Evolutionary conservation across 2,888 invertebrate genomes (phyloP).

Genomic region (Adineta ricciae): DNA sequence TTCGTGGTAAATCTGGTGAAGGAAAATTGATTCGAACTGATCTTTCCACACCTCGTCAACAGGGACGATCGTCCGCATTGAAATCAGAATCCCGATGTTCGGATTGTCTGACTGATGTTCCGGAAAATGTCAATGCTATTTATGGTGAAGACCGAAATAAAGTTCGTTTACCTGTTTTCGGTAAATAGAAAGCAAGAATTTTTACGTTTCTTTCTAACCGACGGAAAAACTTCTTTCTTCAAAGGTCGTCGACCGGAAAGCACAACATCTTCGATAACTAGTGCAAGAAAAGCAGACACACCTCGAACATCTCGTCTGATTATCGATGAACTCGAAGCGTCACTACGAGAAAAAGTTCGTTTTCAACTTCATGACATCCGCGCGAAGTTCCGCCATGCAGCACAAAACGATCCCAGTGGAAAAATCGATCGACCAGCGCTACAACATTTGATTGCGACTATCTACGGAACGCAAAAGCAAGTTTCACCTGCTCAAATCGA

Average conservation of each 20-base stretch:
- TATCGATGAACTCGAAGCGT: constrained; percentile 26
- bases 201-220: not conserved
- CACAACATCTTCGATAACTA: not conserved
- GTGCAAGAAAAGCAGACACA: not conserved
- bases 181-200: not conserved
- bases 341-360: constrained; percentile 25
- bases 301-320: not conserved
- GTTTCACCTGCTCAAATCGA: constrained; percentile 22
- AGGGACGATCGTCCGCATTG: not conserved
- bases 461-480: constrained; percentile 29
- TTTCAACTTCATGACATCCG: constrained; percentile 26
- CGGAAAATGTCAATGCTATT: constrained; percentile 20
- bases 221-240: too few relatives aligned
- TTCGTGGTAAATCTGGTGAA: constrained; percentile 22
- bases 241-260: constrained; percentile 27
- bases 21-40: not conserved
- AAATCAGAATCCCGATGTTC: not conserved
- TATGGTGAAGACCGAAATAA: constrained; percentile 21
- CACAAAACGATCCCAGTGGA: constrained; percentile 29
- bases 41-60: not conserved
- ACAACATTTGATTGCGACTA: constrained; percentile 28
- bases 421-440: constrained; percentile 22
- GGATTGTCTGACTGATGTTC: not conserved
- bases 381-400: constrained; percentile 26
- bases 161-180: constrained; percentile 30